Evolutionary conservation across 35 echinoderm and acorn worm genomes (phyloP).

Genomic region (Heliocidaris tuberculata): DNA sequence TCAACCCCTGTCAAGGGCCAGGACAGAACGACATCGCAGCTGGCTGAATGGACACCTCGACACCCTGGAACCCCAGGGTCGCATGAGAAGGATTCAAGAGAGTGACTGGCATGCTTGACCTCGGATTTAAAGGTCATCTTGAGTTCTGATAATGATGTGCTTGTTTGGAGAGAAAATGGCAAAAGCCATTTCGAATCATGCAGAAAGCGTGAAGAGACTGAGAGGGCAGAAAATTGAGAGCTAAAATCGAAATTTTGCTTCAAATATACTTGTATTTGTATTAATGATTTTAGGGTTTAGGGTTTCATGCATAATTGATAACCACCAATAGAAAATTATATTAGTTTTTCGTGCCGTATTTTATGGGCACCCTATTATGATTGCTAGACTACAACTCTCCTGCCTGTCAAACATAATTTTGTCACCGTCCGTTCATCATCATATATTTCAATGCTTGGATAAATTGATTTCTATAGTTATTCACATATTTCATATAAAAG

Average conservation of each 20-base stretch:
- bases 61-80: background rate
- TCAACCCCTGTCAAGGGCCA: background rate
- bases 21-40: background rate
- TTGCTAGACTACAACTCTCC: background rate
- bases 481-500: constrained; percentile 3
- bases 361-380: too few relatives aligned
- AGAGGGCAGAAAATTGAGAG: too few relatives aligned
- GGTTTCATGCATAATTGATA: too few relatives aligned
- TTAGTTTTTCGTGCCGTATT: too few relatives aligned
- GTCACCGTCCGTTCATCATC: background rate
- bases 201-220: too few relatives aligned
- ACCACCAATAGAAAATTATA: too few relatives aligned
- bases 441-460: background rate
- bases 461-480: constrained; percentile 14
- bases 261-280: too few relatives aligned
- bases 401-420: background rate
- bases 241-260: too few relatives aligned
- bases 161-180: too few relatives aligned
- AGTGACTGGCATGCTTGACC: background rate
- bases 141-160: background rate
- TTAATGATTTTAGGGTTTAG: too few relatives aligned
- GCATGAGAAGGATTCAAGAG: background rate
- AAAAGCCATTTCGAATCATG: too few relatives aligned
- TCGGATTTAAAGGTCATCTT: background rate
- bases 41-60: background rate